Evolutionary conservation across 2,113 vertebrate species (phyloP).

Genomic region (Nothoprocta pentlandii): DNA sequence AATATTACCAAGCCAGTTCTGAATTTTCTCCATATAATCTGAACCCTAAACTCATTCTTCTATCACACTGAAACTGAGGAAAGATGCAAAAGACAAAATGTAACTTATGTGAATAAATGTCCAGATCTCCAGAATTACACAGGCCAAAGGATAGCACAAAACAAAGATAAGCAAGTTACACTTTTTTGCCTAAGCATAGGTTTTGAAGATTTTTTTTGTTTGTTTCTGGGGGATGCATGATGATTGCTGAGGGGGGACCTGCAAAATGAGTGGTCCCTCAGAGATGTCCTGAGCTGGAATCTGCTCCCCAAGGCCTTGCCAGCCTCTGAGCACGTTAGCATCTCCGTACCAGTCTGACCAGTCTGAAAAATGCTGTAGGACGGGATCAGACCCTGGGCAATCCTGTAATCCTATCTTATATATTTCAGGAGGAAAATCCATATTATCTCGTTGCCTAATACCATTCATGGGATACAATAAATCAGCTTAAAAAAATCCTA

Average conservation of each 20-base stretch:
- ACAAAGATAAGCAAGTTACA: background rate
- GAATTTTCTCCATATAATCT: accelerated
- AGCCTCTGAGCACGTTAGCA: background rate
- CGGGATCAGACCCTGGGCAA: constrained; percentile 24
- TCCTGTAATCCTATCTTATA: constrained; percentile 41
- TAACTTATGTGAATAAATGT: background rate
- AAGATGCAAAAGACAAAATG: constrained; percentile 21
- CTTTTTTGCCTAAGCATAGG: background rate
- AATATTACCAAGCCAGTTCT: background rate
- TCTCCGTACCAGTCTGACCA: background rate
- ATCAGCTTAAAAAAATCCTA: constrained; percentile 53
- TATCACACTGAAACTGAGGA: background rate
- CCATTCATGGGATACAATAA: constrained; percentile 43
- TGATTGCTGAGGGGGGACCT: accelerated
- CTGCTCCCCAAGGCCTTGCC: background rate
- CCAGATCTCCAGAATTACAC: background rate
- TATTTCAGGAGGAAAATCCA: constrained; percentile 44
- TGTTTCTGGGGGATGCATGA: background rate
- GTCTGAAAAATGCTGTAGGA: background rate
- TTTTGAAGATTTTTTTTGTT: background rate
- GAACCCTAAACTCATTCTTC: accelerated
- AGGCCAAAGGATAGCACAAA: background rate
- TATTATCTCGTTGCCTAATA: constrained; percentile 49
- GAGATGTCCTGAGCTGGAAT: background rate
- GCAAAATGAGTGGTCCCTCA: background rate